These are phyloP conservation scores for fruit fly (Drosophila melanogaster) DNA, from an alignment of 1,140 invertebrate genomes.

Conservation along the genomic window DNA sequence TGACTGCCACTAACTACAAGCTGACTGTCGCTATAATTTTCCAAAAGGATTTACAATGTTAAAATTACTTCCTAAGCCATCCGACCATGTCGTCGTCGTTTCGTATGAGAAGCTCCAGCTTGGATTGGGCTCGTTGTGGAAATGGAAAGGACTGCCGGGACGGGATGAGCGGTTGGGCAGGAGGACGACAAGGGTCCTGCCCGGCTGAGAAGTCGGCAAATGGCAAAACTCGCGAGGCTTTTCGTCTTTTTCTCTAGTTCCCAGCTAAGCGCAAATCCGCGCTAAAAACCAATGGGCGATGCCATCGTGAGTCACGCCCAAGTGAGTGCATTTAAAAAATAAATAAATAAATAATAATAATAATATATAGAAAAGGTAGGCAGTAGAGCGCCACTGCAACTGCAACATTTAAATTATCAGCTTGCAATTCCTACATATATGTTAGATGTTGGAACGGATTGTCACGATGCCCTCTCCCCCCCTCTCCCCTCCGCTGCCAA, in stretches of 20 bases:
- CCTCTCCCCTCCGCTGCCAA: no score
- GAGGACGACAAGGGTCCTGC: background rate
- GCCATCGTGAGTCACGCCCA: constrained; percentile 2
- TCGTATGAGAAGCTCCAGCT: constrained; percentile 35
- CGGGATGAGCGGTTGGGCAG: background rate
- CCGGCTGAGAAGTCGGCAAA: constrained; percentile 30
- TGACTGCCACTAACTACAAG: constrained; percentile 80
- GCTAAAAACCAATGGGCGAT: constrained; percentile 42
- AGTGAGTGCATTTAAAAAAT: no score
- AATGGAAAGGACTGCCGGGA: background rate
- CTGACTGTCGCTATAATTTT: constrained; percentile 82
- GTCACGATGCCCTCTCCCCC: no score
- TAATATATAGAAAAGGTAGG: no score
- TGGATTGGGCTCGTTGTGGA: background rate
- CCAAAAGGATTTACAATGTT: constrained; percentile 80
- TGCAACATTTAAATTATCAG: no score
- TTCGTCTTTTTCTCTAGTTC: constrained; percentile 53
- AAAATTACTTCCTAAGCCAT: constrained; percentile 82
- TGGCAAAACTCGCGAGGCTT: constrained; percentile 36
- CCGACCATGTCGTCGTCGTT: constrained; percentile 71
- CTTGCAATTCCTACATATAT: no score
- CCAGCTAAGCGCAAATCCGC: constrained; percentile 71
- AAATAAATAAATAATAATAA: background rate
- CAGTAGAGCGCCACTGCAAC: no score
- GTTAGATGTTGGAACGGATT: no score